Evolutionary conservation across 1,140 invertebrate species (phyloP), one percentile per base, ranked within the genome.

Genomic region (Drosophila grimshawi): DNA sequence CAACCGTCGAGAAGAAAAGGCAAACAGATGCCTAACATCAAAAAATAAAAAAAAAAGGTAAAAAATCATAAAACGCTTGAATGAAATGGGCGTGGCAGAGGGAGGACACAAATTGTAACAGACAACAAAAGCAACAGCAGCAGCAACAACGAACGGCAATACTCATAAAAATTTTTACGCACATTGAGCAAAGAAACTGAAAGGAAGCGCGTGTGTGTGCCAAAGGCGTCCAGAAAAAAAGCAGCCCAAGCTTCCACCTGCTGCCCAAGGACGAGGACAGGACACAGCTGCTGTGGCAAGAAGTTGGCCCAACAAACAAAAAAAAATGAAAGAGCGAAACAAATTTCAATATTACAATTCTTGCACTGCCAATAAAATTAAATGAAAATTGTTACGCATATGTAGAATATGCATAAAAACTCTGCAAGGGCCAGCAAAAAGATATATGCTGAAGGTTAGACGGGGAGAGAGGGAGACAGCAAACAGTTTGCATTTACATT

Each of bases 131-230:
- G 30, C 52, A 65, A 52, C 33, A 11, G 7, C n/a, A 52, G 45
- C 10, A 52, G 8, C 29, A 55, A 53, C 43, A 64, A 37, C 30
- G 11, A 51, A 85, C 65, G 60, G 85, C 83, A 88, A 88, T 89
- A 71, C 77, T 89, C 85, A 89, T 85, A 89, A 78, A 89, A 88
- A 85, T 85, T 78, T 72, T 69, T 88, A 88, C 85, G 85, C 85
- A 88, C 85, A 88, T 88, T 89, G 85, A 77, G 85, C 80, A 73
- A 61, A 74, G 39, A 43, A 43, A 43, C 39, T 46, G 48, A 45
- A 81, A 39, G 19, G 41, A 60, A 43, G 10, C 45, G 73, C 66
- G 75, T 56, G 81, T 39, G 56, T 48, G 45, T 57, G 59, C 45
- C 49, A 61, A 52, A 70, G 55, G 60, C 57, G 53, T 39, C 49